Percentiles rank a stretch among this genome's conserved stretches.
Conservation (phyloP, 2,888 invertebrate species). For the Acleris laterana region DNA sequence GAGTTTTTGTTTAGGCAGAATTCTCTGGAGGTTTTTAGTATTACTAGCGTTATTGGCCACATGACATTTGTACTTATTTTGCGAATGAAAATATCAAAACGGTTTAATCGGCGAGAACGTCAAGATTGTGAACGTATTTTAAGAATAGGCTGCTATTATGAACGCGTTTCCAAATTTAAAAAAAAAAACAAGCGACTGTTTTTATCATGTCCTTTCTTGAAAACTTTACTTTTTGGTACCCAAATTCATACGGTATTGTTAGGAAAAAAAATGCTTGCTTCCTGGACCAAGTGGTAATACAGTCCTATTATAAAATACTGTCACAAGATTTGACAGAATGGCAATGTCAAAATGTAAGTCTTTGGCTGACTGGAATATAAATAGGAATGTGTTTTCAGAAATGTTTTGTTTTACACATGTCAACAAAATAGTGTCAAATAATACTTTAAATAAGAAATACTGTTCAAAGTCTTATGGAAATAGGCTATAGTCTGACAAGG, state of each 20-base stretch:
- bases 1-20: too few relatives aligned
- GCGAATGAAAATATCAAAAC: not conserved
- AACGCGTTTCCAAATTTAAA: too few relatives aligned
- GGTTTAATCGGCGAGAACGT: not conserved
- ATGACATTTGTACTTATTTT: not conserved
- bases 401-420: slow-evolving; percentile 21
- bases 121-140: not conserved
- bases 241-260: too few relatives aligned
- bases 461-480: not conserved
- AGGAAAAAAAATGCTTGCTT: too few relatives aligned
- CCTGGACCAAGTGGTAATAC: too few relatives aligned
- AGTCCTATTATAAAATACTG: not conserved
- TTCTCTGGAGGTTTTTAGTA: not conserved
- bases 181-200: too few relatives aligned
- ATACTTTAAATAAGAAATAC: slow-evolving; percentile 16
- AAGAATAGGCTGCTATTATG: not conserved
- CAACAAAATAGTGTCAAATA: too few relatives aligned
- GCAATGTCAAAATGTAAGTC: slow-evolving; percentile 9
- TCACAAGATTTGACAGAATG: slow-evolving; percentile 8
- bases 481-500: too few relatives aligned
- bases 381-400: slow-evolving; percentile 12
- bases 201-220: not conserved
- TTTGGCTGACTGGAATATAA: slow-evolving; percentile 1
- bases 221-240: too few relatives aligned
- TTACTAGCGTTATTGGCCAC: not conserved